Evolutionary conservation across 2,113 vertebrate species (phyloP), one percentile per base, ranked within the genome.

Genomic region (Rhizomys pruinosus): DNA sequence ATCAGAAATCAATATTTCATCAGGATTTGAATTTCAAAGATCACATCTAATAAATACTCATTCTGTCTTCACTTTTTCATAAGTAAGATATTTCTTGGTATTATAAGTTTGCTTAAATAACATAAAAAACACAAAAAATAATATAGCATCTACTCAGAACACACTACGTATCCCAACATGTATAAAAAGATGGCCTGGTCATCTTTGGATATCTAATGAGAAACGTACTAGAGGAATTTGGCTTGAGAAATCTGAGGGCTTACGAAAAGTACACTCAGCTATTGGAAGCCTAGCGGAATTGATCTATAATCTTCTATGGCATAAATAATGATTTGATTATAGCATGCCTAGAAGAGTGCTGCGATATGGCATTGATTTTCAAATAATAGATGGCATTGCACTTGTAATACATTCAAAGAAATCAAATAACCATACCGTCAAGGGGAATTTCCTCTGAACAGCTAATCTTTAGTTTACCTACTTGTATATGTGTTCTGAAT

Each of bases 301-400:
- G 37, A 80, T 64, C 71, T 93, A 52, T 55, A 84, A 84, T 89
- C 9, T 59, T 69, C 32, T 69, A 52, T 84, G 3, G 27, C 23
- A n/a, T 93, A 89, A 79, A 89, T 71, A 84, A 84, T 90, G 4
- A 78, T 82, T 82, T 92, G 44, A 81, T 59, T 71, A 13, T 79
- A 84, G 5, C 7, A 84, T 84, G 22, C 5, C 59, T 90, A 80
- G 27, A n/a, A 52, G 19, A 52, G 78, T 79, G 63, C 23, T 39
- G 23, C 63, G 64, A 74, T 69, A 88, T 47, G 19, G 11, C 77
- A 78, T 42, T 86, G 74, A 86, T 61, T 86, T 9, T 37, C 57
- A 86, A 95, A 85, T 81, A 92, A 92, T 86, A 78, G n/a, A 64
- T 87, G 27, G 25, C 52, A 88, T 82, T 88, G 5, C 42, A 66